Conservation (phyloP, 2,888 invertebrate species). For the Drosophila paranaensis region DNA sequence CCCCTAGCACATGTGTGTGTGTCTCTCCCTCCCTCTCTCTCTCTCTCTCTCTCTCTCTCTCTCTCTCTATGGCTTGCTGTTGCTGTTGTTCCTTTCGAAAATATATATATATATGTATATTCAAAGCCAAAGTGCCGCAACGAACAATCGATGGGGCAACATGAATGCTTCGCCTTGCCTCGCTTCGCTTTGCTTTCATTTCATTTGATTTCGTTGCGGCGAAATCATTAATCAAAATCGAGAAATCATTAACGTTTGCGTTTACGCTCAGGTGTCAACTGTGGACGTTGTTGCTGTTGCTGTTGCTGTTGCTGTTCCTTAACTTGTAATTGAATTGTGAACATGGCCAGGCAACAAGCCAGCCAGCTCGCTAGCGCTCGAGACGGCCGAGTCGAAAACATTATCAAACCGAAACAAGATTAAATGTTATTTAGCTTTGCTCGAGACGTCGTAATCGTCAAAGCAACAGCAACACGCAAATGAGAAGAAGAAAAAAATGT, state of each 20-base stretch:
- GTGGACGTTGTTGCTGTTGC: conserved; percentile 13
- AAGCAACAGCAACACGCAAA: conserved; percentile 1
- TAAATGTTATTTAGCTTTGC: conserved; percentile 45
- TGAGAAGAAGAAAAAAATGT: conserved; percentile 39
- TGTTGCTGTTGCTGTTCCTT: conserved; percentile 54
- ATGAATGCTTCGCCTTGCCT: conserved; percentile 37
- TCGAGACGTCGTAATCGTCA: conserved; percentile 11
- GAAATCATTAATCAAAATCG: conserved; percentile 74
- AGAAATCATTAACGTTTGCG: conserved; percentile 67
- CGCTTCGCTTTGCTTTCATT: conserved; percentile 37
- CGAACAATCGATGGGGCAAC: conserved; percentile 39
- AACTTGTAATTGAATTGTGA: conserved; percentile 77
- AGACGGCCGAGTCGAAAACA: conserved; percentile 18
- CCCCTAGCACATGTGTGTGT: conserved; percentile 11
- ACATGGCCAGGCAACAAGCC: conserved; percentile 44
- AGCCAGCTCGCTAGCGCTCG: conserved; percentile 2
- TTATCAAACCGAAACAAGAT: conserved; percentile 53
- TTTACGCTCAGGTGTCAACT: conserved; percentile 69
- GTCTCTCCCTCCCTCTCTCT: not conserved
- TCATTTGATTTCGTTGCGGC: conserved; percentile 51
- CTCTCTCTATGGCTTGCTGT: not conserved
- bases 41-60: not conserved
- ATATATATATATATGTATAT: conserved; percentile 52
- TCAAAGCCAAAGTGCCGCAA: conserved; percentile 70
- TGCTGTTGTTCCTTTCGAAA: conserved; percentile 53